These are phyloP conservation scores for Columba janthina DNA, from an alignment of 2,113 vertebrate genomes.

Conservation along the genomic window DNA sequence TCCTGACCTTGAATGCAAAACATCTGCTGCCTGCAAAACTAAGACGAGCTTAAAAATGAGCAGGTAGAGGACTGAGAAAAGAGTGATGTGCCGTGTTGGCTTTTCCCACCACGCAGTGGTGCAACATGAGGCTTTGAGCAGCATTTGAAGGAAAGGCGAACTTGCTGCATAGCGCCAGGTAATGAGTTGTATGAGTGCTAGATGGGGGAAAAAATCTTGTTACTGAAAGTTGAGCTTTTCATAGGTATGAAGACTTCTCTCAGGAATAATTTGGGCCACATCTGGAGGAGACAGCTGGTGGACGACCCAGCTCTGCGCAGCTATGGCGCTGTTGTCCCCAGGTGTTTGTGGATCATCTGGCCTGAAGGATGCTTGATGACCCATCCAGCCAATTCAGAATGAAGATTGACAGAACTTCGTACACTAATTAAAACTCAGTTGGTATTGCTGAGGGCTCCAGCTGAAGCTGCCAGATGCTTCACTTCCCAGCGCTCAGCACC, in stretches of 20 bases:
- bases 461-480: background rate
- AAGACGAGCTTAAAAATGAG: background rate
- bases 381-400: background rate
- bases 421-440: background rate
- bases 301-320: background rate
- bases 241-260: background rate
- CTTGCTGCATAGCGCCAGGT: background rate
- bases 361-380: background rate
- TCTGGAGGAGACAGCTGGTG: background rate
- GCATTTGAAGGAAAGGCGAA: background rate
- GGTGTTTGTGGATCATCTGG: background rate
- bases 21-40: background rate
- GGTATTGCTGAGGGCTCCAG: background rate
- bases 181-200: background rate
- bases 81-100: background rate
- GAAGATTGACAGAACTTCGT: background rate
- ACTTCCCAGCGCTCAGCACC: rapidly evolving
- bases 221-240: background rate
- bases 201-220: background rate
- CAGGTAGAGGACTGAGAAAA: background rate
- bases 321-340: background rate
- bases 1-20: background rate
- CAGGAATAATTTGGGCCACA: background rate
- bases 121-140: background rate
- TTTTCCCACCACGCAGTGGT: background rate